Base-by-base conservation (phyloP, 1,140 invertebrate genomes). In the Lasaia peninsularis region DNA sequence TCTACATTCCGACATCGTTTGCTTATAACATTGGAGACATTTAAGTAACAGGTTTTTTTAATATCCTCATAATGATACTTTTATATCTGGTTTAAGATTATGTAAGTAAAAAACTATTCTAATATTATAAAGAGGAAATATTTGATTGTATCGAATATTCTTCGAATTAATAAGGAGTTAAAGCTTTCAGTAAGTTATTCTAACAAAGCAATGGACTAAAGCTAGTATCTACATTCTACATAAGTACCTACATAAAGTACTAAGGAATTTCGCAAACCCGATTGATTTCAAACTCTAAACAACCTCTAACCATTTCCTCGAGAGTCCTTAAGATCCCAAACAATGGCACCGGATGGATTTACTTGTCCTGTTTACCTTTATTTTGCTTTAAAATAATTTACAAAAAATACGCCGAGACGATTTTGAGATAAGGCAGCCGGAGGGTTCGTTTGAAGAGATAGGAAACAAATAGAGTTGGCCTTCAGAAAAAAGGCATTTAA, bases 301-400 rank as follows among this genome's bases (percentile, higher is more conserved):
- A 28, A 44, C 18, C 28, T 52, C 51, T 16, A 32, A 31, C 14
- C 14, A 33, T 32, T 31, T 52, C 51, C 51, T 20, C 10, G 8
- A 52, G 31, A 12, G 53, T 56, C 35, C 53, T 31, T 44, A 12
- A 32, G 24, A 32, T 37, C 40, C 35, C 53, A 56, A 44, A 74
- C 73, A 73, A 76, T 62, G 54, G 67, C 61, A 75, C 79, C 77
- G 79, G 75, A 82, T 80, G 74, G 72, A 62, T 66, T 63, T 58
- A 71, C 62, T 61, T 57, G 62, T 63, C 69, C 70, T 79, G 73
- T 82, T 78, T 80, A 78, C 73, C 64, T 78, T 78, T 75, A 77
- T 77, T 67, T 78, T 73, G 69, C 65, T 67, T 65, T 55, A 62
- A 63, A 72, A 74, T 65, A 74, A 69, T 67, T 61, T 56, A 73